phyloP scores from a whole-genome alignment of 2,888 invertebrate species.

The Diaperis boleti region DNA sequence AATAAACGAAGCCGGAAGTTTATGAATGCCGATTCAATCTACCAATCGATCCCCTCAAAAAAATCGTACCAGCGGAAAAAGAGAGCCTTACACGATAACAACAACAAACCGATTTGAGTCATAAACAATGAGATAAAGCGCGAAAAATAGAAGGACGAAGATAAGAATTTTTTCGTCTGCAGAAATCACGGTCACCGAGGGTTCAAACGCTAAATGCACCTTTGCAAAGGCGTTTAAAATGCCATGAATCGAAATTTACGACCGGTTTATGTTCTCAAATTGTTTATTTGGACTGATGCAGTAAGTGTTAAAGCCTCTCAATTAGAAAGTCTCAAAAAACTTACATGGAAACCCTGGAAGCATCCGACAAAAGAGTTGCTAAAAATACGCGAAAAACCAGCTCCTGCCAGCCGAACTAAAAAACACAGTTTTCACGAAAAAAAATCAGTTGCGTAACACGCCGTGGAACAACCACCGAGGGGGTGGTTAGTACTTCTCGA shows the following conservation, averaged over 20 bases:
- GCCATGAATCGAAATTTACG: constrained; percentile 31
- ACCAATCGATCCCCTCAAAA: not conserved
- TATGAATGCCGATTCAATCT: constrained; percentile 22
- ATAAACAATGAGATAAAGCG: constrained; percentile 2
- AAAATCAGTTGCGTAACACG: constrained; percentile 3
- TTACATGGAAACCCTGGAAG: constrained; percentile 18
- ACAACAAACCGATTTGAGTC: constrained; percentile 4
- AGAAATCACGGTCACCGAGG: constrained; percentile 1
- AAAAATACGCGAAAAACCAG: constrained; percentile 23
- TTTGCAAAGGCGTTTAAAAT: constrained; percentile 7
- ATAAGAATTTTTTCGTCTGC: constrained; percentile 1
- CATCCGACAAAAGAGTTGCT: constrained; percentile 27
- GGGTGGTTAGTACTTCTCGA: no score
- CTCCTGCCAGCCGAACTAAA: constrained; percentile 14
- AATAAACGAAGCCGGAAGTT: no score
- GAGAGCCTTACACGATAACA: not conserved
- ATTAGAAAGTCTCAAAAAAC: constrained; percentile 25
- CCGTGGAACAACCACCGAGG: constrained; percentile 1
- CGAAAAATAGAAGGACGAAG: constrained; percentile 5
- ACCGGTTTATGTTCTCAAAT: constrained; percentile 28
- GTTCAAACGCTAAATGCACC: not conserved
- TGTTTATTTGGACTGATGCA: constrained; percentile 30
- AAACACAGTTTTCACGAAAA: constrained; percentile 14
- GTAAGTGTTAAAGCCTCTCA: constrained; percentile 23
- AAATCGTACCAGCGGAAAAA: not conserved